Percentiles rank a stretch among this genome's conserved stretches.
Evolutionary conservation across 2,113 vertebrate genomes (phyloP).

Genomic region (Ptyas mucosa): DNA sequence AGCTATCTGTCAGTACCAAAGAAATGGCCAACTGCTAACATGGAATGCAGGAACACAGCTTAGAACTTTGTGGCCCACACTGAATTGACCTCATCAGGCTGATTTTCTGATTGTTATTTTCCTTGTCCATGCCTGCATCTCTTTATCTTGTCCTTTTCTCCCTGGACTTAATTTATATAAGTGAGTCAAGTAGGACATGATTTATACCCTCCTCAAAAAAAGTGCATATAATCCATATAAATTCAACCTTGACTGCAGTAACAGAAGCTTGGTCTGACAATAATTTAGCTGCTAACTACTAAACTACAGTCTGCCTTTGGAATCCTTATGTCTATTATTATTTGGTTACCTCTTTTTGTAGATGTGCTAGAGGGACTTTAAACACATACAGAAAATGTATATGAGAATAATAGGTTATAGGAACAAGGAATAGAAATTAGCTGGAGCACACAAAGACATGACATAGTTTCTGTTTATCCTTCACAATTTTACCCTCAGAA

Average conservation of each 20-base stretch:
- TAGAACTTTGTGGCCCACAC: background rate
- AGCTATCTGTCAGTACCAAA: background rate
- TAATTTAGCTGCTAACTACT: background rate
- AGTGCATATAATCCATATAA: background rate
- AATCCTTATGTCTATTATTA: background rate
- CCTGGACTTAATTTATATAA: background rate
- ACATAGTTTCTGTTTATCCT: background rate
- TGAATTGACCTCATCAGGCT: background rate
- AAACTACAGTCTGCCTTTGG: background rate
- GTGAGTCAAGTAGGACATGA: background rate
- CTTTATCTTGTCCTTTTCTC: background rate
- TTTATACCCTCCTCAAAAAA: background rate
- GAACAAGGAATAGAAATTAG: background rate
- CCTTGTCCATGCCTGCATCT: background rate
- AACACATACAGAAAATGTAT: background rate
- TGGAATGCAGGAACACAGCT: background rate
- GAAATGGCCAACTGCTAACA: background rate
- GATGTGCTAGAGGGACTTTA: background rate
- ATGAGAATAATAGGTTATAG: background rate
- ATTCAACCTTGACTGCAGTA: background rate
- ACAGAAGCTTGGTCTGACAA: background rate
- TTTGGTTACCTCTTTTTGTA: background rate
- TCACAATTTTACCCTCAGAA: background rate
- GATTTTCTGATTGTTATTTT: background rate
- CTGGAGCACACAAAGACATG: background rate